phyloP scores from a whole-genome alignment of 1,140 invertebrate genomes.

The Aphelenchoides besseyi region DNA sequence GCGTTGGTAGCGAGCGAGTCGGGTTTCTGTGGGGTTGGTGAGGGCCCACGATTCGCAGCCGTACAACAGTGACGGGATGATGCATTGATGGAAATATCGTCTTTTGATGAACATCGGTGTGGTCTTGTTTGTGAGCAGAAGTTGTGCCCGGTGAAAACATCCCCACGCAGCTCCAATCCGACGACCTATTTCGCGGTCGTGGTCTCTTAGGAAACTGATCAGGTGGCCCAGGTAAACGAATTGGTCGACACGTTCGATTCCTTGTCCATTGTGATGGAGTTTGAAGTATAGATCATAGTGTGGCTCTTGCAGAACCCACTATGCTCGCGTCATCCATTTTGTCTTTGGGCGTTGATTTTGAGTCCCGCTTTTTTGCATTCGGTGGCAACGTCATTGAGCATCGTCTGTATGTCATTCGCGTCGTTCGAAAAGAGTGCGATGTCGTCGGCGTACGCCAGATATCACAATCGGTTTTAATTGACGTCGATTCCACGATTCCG shows the following conservation, averaged over 20 bases:
- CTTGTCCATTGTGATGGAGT: background rate
- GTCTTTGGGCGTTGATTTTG: conserved; percentile 26
- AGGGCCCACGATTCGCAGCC: conserved; percentile 21
- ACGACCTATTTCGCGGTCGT: background rate
- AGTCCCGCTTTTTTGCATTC: conserved; percentile 14
- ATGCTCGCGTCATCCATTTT: conserved; percentile 29
- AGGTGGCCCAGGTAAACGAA: conserved; percentile 19
- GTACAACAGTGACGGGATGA: conserved; percentile 11
- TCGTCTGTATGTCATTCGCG: background rate
- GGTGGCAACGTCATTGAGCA: conserved; percentile 9
- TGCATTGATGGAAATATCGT: conserved; percentile 20
- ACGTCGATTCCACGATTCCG: conserved; percentile 27
- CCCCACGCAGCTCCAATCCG: conserved; percentile 10
- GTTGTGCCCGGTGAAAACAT: background rate
- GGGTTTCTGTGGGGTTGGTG: background rate
- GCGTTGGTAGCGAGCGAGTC: background rate
- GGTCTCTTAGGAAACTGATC: background rate
- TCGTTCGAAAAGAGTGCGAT: conserved; percentile 22
- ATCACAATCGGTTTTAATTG: background rate
- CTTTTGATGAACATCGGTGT: background rate
- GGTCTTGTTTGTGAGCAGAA: background rate
- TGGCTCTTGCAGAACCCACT: too few species aligned
- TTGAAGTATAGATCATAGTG: background rate
- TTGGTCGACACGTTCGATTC: conserved; percentile 14
- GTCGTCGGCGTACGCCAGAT: conserved; percentile 35